A percentile compares a stretch with the other conserved stretches of the same genome.
phyloP scores from a whole-genome alignment of 1,140 invertebrate genomes.

The Aphelenchoides avenae region DNA sequence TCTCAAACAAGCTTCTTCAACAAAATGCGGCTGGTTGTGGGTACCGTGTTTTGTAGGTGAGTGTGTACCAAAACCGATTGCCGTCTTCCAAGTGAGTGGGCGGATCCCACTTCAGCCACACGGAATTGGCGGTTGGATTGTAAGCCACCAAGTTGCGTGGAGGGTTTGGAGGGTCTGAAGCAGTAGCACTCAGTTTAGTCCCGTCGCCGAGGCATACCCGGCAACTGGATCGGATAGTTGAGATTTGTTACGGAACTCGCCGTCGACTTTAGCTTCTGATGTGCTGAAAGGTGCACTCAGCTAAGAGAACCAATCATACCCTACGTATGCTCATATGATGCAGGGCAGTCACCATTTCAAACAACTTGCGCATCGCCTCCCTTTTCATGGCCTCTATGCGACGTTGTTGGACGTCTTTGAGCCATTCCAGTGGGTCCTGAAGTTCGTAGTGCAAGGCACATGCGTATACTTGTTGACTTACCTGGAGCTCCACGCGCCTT shows the following conservation, averaged over 20 bases:
- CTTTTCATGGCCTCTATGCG: constrained; percentile 59
- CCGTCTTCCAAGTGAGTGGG: constrained; percentile 48
- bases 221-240: neutral
- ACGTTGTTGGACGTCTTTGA: constrained; percentile 57
- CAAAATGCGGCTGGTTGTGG: neutral
- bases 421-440: constrained; percentile 56
- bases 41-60: constrained; percentile 41
- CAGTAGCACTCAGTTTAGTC: constrained; percentile 14
- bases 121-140: constrained; percentile 57
- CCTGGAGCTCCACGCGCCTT: constrained; percentile 48
- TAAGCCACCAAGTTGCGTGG: constrained; percentile 51
- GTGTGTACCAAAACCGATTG: constrained; percentile 56
- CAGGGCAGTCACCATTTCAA: constrained; percentile 56
- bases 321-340: constrained; percentile 44
- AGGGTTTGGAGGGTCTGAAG: constrained; percentile 40
- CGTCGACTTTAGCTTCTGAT: neutral
- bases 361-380: constrained; percentile 58
- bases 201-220: neutral
- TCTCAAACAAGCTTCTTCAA: constrained; percentile 19
- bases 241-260: neutral
- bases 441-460: neutral
- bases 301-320: constrained; percentile 6
- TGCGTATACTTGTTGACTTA: constrained; percentile 9
- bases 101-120: constrained; percentile 52
- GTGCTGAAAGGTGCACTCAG: neutral